Evolutionary conservation across 1,140 invertebrate genomes (phyloP).

Genomic region (Cydia fagiglandana): DNA sequence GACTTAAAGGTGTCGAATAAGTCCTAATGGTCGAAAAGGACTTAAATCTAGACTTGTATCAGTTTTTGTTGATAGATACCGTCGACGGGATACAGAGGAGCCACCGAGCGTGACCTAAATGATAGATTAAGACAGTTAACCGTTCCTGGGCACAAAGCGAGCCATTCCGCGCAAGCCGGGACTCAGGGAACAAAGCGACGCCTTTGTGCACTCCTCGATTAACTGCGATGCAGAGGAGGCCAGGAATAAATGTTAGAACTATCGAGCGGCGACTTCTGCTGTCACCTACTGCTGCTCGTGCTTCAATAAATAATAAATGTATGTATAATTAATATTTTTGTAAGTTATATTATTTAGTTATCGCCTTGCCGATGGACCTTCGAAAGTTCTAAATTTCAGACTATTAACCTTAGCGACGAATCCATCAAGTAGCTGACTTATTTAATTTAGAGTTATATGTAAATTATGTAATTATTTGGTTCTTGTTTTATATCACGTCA

Average conservation of each 20-base stretch:
- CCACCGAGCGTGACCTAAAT: not conserved
- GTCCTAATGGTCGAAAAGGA: no score
- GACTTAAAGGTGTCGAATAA: no score
- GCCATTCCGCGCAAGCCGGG: not conserved
- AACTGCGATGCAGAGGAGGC: not conserved
- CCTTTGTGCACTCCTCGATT: slow-evolving; percentile 5
- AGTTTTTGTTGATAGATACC: not conserved
- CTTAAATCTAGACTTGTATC: not conserved
- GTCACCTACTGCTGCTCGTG: not conserved
- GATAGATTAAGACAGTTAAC: slow-evolving; percentile 3
- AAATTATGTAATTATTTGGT: no score
- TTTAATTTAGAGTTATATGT: no score
- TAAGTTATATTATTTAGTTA: no score
- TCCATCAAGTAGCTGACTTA: no score
- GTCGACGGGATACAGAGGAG: not conserved
- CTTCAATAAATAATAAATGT: not conserved
- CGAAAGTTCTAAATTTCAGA: no score
- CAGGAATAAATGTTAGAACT: not conserved
- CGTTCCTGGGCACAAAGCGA: not conserved
- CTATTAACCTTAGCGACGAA: no score
- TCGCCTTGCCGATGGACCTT: no score
- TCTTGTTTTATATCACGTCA: no score
- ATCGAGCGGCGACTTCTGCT: not conserved
- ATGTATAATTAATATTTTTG: no score
- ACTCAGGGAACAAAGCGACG: not conserved